Conservation (phyloP, 2,888 invertebrate species). For the Acleris laterana region DNA sequence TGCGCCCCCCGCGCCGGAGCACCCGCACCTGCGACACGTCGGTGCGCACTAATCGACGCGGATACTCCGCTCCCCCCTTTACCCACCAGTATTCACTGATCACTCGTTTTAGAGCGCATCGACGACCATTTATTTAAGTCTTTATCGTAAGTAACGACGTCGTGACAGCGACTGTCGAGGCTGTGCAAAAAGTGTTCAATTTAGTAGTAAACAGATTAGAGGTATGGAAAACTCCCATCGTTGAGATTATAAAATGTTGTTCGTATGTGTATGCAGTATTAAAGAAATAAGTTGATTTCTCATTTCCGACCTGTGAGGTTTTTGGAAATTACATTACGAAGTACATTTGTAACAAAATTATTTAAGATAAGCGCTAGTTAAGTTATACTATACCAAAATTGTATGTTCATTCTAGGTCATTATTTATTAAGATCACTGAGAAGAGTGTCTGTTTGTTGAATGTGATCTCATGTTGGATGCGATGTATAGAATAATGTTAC, state of each 20-base stretch:
- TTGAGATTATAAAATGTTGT: constrained; percentile 72
- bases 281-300: constrained; percentile 48
- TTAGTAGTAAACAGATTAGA: constrained; percentile 71
- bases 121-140: constrained; percentile 75
- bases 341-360: constrained; percentile 50
- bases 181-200: constrained; percentile 84
- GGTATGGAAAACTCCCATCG: constrained; percentile 76
- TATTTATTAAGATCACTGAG: constrained; percentile 77
- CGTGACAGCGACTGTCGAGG: constrained; percentile 74
- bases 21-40: constrained; percentile 70
- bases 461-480: constrained; percentile 76
- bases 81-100: constrained; percentile 83
- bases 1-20: constrained; percentile 71
- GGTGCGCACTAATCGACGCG: constrained; percentile 64
- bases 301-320: constrained; percentile 59
- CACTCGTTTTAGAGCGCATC: constrained; percentile 84
- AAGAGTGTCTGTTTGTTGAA: constrained; percentile 65
- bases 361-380: constrained; percentile 56
- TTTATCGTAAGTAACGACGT: constrained; percentile 72
- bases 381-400: constrained; percentile 80
- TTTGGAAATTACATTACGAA: constrained; percentile 60
- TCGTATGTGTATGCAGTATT: constrained; percentile 74
- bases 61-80: constrained; percentile 45
- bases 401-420: constrained; percentile 75
- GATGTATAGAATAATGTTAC: constrained; percentile 56